A percentile compares a stretch with the other conserved stretches of the same genome.
phyloP scores from a whole-genome alignment of 2,888 invertebrate genomes.

The Ophraella communa region DNA sequence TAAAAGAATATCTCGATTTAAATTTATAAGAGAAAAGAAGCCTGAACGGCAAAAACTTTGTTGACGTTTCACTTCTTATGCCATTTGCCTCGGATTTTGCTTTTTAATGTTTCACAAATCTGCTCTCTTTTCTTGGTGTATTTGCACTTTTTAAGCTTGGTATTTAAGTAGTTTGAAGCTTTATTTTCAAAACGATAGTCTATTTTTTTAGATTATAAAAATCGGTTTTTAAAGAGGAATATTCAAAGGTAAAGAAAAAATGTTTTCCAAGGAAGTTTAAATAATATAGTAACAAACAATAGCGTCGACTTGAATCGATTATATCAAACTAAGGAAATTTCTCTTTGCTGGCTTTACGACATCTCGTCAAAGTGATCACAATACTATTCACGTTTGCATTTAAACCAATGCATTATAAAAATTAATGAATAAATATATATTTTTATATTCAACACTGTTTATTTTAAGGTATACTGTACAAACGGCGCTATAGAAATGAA shows the following conservation, averaged over 20 bases:
- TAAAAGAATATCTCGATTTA: not conserved
- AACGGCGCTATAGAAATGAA: too few relatives aligned
- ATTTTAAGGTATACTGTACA: too few relatives aligned
- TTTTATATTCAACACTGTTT: too few relatives aligned
- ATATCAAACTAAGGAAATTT: too few relatives aligned
- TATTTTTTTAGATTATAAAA: not conserved
- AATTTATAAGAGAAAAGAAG: not conserved
- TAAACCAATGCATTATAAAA: too few relatives aligned
- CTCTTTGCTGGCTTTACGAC: too few relatives aligned
- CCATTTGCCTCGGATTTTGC: conserved; percentile 17
- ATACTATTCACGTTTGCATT: too few relatives aligned
- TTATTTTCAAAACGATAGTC: not conserved
- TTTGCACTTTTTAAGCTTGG: conserved; percentile 23
- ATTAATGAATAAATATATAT: too few relatives aligned
- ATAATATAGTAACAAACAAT: too few relatives aligned
- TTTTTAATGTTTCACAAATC: conserved; percentile 23
- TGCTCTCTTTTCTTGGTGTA: conserved; percentile 10
- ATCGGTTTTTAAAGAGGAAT: not conserved
- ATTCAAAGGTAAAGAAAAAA: not conserved
- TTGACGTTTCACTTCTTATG: conserved; percentile 24
- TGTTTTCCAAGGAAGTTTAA: too few relatives aligned
- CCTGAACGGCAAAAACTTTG: conserved; percentile 16
- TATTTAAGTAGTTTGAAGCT: conserved; percentile 12
- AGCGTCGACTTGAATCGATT: too few relatives aligned
- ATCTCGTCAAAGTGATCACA: too few relatives aligned